Evolutionary conservation across 2,113 vertebrate species (phyloP).

Genomic region (Illadopsis cleaveri): DNA sequence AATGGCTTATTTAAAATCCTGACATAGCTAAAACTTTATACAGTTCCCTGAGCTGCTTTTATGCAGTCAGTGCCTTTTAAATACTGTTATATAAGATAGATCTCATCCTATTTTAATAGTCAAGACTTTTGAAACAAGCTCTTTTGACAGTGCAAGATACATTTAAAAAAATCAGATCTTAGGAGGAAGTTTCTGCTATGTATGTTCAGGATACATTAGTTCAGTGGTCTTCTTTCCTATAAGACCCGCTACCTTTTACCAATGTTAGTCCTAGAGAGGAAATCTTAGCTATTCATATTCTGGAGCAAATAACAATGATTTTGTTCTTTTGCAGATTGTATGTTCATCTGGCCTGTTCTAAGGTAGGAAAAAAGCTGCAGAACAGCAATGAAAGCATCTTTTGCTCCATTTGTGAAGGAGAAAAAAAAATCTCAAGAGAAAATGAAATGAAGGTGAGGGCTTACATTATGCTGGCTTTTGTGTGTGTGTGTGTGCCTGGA

Average conservation of each 20-base stretch:
- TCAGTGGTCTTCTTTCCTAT: not conserved
- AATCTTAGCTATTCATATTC: not conserved
- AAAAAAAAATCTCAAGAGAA: not conserved
- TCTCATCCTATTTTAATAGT: slow-evolving; percentile 14
- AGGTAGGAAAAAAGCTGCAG: not conserved
- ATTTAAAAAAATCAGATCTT: not conserved
- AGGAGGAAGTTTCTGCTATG: not conserved
- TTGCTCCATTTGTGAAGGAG: not conserved
- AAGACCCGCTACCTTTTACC: not conserved
- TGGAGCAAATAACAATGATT: not conserved
- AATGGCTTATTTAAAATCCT: slow-evolving; percentile 10
- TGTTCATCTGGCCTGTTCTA: not conserved
- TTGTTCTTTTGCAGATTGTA: not conserved
- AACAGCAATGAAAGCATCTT: not conserved
- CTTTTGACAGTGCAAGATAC: not conserved
- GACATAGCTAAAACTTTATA: not conserved
- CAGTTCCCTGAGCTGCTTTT: slow-evolving; percentile 6
- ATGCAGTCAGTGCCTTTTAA: slow-evolving; percentile 13
- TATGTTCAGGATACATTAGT: not conserved
- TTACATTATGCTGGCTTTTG: not conserved
- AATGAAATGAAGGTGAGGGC: not conserved
- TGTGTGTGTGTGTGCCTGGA: not conserved
- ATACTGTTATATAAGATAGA: slow-evolving; percentile 32
- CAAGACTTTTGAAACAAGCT: not conserved
- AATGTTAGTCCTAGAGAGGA: not conserved